Evolutionary conservation across 92 coral and sea anemone species (phyloP).

Genomic region (Metridium senile): DNA sequence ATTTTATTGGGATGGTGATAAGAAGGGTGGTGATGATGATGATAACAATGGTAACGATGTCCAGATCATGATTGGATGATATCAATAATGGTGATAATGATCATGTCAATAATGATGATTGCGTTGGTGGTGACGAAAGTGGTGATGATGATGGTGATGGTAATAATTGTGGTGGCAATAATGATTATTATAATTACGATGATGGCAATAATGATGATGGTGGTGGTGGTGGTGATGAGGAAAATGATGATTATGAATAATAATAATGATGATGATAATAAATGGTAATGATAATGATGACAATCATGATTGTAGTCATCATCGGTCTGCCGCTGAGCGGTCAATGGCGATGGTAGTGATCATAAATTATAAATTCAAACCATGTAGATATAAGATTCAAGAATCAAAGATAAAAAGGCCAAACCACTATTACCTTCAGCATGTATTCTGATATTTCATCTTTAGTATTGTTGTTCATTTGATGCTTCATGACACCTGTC

Average conservation of each 20-base stretch:
- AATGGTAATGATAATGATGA: neutral
- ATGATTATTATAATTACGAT: neutral
- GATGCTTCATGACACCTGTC: slow-evolving; percentile 60
- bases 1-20: too few relatives aligned
- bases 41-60: too few relatives aligned
- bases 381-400: too few relatives aligned
- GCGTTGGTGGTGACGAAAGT: neutral
- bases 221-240: neutral
- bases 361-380: too few relatives aligned
- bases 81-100: too few relatives aligned
- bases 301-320: neutral
- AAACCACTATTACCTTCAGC: slow-evolving; percentile 65
- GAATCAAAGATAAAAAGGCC: neutral
- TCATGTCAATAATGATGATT: neutral
- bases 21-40: too few relatives aligned
- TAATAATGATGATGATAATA: neutral
- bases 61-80: too few relatives aligned
- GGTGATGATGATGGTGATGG: neutral
- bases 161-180: neutral
- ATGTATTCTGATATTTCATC: slow-evolving; percentile 71
- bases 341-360: neutral
- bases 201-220: neutral
- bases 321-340: too few relatives aligned
- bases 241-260: neutral
- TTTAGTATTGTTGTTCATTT: slow-evolving; percentile 29